Evolutionary conservation across 2,888 invertebrate genomes (phyloP).

Genomic region (Camptogramma bilineatum): DNA sequence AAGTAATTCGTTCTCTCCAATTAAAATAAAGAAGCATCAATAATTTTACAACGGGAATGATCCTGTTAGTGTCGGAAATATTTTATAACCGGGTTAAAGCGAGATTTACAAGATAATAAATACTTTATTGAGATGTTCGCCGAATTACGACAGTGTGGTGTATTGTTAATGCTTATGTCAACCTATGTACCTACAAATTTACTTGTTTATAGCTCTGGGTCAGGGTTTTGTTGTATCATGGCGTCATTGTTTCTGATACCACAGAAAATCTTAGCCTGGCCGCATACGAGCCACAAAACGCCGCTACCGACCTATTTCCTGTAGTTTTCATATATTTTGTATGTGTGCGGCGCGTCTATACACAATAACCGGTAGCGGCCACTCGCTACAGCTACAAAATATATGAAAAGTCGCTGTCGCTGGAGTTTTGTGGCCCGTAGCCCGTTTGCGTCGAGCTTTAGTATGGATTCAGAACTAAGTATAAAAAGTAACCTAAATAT

Average conservation of each 20-base stretch:
- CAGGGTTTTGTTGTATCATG: not conserved
- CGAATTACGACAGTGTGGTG: constrained; percentile 12
- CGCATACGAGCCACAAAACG: no score
- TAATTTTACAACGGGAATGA: constrained; percentile 24
- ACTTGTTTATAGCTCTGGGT: not conserved
- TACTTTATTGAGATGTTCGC: constrained; percentile 33
- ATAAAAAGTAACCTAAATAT: no score
- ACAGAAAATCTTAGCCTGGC: no score
- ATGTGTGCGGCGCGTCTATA: no score
- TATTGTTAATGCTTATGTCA: constrained; percentile 9
- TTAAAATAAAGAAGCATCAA: constrained; percentile 35
- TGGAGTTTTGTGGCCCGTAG: no score
- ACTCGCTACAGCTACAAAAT: no score
- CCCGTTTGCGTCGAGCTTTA: no score
- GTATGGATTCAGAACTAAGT: no score
- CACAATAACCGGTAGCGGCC: no score
- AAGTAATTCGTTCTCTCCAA: constrained; percentile 28
- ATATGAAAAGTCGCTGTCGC: no score
- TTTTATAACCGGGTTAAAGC: constrained; percentile 30
- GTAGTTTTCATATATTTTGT: no score
- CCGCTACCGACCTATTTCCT: no score
- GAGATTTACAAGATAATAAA: constrained; percentile 34
- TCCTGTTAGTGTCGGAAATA: constrained; percentile 20
- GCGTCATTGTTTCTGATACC: not conserved
- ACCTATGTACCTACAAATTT: not conserved